Percentiles rank a stretch among this genome's conserved stretches.
Conservation (phyloP, 2,888 invertebrate genomes). For the Coenonympha arcania region DNA sequence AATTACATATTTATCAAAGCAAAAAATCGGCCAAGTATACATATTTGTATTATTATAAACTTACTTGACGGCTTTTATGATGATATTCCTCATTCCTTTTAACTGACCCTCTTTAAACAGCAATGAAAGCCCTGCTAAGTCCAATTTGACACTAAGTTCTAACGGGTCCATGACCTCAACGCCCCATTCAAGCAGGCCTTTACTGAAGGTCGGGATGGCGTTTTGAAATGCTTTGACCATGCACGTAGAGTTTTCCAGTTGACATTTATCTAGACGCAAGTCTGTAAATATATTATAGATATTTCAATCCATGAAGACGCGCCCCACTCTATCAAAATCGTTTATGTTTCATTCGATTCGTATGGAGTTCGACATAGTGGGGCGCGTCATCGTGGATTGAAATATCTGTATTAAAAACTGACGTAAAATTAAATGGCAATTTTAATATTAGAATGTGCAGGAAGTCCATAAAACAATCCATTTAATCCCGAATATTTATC, state of each 20-base stretch:
- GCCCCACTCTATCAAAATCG: no score
- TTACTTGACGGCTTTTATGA: constrained; percentile 20
- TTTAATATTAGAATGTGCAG: no score
- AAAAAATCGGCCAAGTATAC: no score
- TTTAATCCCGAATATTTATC: no score
- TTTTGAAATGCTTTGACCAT: constrained; percentile 24
- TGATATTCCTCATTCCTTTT: constrained; percentile 17
- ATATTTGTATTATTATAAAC: no score
- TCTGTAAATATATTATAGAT: background rate
- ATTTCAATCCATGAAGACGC: background rate
- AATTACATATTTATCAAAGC: no score
- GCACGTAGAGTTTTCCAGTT: constrained; percentile 23
- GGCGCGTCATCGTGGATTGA: no score
- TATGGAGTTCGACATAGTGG: no score
- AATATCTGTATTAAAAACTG: no score
- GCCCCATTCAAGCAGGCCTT: constrained; percentile 45
- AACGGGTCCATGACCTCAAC: constrained; percentile 43
- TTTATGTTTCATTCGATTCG: no score
- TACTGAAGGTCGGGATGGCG: constrained; percentile 29
- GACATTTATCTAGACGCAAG: constrained; percentile 24
- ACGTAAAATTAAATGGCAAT: no score
- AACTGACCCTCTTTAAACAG: constrained; percentile 34
- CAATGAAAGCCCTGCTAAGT: constrained; percentile 50
- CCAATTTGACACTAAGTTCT: constrained; percentile 40
- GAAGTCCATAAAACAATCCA: no score